Evolutionary conservation across 2,888 invertebrate genomes (phyloP).

Genomic region (Sussaba pulchella): DNA sequence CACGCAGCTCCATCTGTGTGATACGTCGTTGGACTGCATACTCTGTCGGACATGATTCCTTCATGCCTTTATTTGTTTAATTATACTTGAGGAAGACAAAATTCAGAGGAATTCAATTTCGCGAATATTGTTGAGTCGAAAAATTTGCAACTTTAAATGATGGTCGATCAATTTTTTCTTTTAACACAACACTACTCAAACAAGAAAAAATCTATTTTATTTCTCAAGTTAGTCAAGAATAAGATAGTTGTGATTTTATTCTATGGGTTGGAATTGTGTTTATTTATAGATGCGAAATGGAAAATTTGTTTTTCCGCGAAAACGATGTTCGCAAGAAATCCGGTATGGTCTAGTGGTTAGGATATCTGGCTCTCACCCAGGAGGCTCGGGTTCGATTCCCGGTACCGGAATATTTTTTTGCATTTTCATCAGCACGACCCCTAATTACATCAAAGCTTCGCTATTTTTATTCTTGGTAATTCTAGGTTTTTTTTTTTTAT

Average conservation of each 20-base stretch:
- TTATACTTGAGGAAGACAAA: no score
- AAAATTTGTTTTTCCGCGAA: neutral
- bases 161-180: neutral
- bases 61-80: no score
- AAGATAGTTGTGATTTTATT: neutral
- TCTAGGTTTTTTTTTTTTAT: neutral
- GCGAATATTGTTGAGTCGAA: no score
- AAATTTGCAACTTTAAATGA: no score
- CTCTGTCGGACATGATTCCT: neutral
- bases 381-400: constrained; percentile 87
- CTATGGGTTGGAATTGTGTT: neutral
- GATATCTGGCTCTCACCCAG: constrained; percentile 87
- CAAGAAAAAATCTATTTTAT: neutral
- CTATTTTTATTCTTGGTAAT: no score
- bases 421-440: no score
- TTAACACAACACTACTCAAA: neutral
- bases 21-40: constrained; percentile 5
- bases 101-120: no score
- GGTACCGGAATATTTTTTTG: constrained; percentile 4
- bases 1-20: constrained; percentile 53
- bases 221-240: no score
- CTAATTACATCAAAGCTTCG: no score
- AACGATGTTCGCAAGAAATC: constrained; percentile 72
- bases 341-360: constrained; percentile 87
- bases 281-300: neutral